A percentile compares a stretch with the other conserved stretches of the same genome.
Evolutionary conservation across 2,113 vertebrate species (phyloP).

Genomic region (Eleginops maclovinus): DNA sequence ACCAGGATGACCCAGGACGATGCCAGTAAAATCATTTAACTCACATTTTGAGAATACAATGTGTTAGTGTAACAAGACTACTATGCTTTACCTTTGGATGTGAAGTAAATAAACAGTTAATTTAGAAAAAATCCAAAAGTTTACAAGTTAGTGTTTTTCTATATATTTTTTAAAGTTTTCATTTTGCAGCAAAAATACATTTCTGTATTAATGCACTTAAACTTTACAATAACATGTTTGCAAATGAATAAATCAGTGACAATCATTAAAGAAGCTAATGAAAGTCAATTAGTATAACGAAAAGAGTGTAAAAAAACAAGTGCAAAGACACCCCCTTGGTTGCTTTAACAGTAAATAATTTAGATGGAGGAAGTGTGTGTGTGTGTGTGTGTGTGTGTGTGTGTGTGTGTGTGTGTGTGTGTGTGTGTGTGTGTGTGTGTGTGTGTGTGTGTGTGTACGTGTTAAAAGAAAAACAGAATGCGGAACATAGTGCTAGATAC

Average conservation of each 20-base stretch:
- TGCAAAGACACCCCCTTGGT: conserved; percentile 75
- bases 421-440: conserved; percentile 67
- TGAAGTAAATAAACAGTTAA: background rate
- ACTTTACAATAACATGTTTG: background rate
- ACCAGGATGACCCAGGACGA: background rate
- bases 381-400: conserved; percentile 64
- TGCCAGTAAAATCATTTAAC: background rate
- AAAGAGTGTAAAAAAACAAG: conserved; percentile 7
- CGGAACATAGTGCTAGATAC: conserved; percentile 21
- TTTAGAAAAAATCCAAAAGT: too few species aligned
- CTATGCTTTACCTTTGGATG: background rate
- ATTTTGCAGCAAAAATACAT: too few species aligned
- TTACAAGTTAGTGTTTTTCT: too few species aligned
- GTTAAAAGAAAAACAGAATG: conserved; percentile 30
- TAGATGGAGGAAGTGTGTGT: conserved; percentile 61
- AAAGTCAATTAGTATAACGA: background rate
- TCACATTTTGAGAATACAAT: background rate
- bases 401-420: conserved; percentile 59
- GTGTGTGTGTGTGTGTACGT: conserved; percentile 68
- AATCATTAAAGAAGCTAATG: conserved; percentile 2
- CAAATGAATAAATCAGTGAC: background rate
- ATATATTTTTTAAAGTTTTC: too few species aligned
- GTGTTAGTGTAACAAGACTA: background rate
- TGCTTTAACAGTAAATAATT: conserved; percentile 79
- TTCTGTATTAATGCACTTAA: too few species aligned